Percentiles rank a stretch among this genome's conserved stretches.
phyloP scores from a whole-genome alignment of 2,113 vertebrate genomes.

The Orcinus orca region DNA sequence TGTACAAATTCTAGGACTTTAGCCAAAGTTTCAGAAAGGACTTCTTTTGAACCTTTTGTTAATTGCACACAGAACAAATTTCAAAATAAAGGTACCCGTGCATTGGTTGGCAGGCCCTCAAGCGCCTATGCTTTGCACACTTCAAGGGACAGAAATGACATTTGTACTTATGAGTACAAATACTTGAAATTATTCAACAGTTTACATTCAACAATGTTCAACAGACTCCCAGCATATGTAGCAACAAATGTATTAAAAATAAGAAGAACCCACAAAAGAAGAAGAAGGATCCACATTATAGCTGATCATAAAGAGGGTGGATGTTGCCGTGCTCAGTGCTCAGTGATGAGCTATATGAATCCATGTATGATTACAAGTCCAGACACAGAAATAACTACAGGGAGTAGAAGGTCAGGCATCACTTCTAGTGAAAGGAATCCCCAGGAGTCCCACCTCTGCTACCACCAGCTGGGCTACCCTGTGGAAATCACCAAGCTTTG shows the following conservation, averaged over 20 bases:
- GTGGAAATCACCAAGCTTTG: not conserved
- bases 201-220: not conserved
- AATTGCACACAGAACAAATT: slow-evolving; percentile 3
- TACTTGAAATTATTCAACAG: not conserved
- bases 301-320: not conserved
- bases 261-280: not conserved
- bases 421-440: not conserved
- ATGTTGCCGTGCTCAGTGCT: not conserved
- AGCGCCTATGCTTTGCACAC: not conserved
- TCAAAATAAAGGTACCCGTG: slow-evolving; percentile 4
- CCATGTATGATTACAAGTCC: not conserved
- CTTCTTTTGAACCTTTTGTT: not conserved
- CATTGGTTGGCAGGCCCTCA: not conserved
- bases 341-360: not conserved
- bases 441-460: not conserved
- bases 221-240: not conserved
- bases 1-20: not conserved
- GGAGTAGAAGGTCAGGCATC: not conserved
- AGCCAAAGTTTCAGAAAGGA: slow-evolving; percentile 2
- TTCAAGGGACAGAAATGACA: not conserved
- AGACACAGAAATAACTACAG: not conserved
- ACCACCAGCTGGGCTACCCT: no score
- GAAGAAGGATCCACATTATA: not conserved
- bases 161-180: not conserved
- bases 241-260: not conserved